Conservation (phyloP, 2,888 invertebrate species). For the Schizotus pectinicornis region DNA sequence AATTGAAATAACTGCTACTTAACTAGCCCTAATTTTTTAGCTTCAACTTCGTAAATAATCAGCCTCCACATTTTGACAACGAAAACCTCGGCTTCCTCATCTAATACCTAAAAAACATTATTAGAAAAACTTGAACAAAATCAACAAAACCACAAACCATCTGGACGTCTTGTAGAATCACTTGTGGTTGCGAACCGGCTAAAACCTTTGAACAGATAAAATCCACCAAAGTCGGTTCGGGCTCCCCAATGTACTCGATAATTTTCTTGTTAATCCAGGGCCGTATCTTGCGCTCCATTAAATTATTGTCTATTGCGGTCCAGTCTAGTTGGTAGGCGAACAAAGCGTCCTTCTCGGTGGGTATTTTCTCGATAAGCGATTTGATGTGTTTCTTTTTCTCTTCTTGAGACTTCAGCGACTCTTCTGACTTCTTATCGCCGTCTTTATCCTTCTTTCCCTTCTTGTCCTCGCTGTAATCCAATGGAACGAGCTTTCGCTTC, state of each 20-base stretch:
- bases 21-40: constrained; percentile 91
- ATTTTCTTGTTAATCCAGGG: constrained; percentile 99
- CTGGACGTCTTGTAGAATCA: constrained; percentile 97
- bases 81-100: constrained; percentile 99
- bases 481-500: constrained; percentile 80
- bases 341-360: constrained; percentile 94
- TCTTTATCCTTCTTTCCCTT: constrained; percentile 58
- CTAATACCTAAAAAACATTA: constrained; percentile 80
- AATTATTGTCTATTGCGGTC: constrained; percentile 72
- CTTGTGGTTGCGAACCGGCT: constrained; percentile 90
- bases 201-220: constrained; percentile 99
- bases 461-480: constrained; percentile 70
- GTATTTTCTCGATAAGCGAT: constrained; percentile 97
- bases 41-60: constrained; percentile 98
- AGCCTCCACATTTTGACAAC: constrained; percentile 99
- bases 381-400: constrained; percentile 97
- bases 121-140: not conserved
- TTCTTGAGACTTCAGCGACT: constrained; percentile 77
- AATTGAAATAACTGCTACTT: constrained; percentile 60
- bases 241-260: constrained; percentile 99
- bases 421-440: constrained; percentile 61
- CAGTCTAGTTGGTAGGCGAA: constrained; percentile 96
- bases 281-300: constrained; percentile 95
- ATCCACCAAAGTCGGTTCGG: constrained; percentile 97
- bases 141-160: constrained; percentile 72